Base-by-base conservation (phyloP, 2,113 vertebrate genomes). In the Nycticebus coucang region DNA sequence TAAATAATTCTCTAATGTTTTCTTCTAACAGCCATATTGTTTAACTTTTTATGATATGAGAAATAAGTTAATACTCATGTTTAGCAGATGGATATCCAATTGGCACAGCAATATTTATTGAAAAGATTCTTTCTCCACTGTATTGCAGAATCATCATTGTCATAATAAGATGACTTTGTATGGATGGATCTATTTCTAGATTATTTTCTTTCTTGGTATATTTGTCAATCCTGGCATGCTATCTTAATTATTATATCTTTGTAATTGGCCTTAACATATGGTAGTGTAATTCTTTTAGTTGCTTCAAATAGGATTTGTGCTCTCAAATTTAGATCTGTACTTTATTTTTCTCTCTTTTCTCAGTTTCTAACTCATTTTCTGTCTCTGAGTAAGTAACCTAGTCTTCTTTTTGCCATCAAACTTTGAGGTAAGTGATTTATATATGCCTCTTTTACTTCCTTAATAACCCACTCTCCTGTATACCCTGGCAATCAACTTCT, bases 201-300 rank as follows among this genome's bases (percentile, higher is more conserved):
- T 18, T 89, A 69, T 90, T 90, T 17, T 33, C 53, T 71, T 91
- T 41, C 37, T 37, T 19, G 28, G 37, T 71, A 3, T 41, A 78
- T 79, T 91, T 45, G 45, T 66, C 86, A 85, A 79, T 94, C 53
- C 89, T 91, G 50, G 60, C 53, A 84, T n/a, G 78, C 7, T 78
- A 60, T 77, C 35, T 78, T 84, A 84, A 83, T 78, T 84, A 78
- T 77, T 60, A 21, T 24, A 35, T 69, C 53, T 50, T 84, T 66
- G 50, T 78, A 84, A 69, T 33, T 71, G 55, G 8, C 71, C 60
- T 69, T 90, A 24, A 71, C 80, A 78, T 50, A 59, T 60, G 60
- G 7, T 35, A 60, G 0, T 68, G 17, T 30, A 84, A 28, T 13
- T 60, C 35, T 75, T 89, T 94, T 33, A 85, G 37, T 33, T 91